Evolutionary conservation across 2,797 vertebrate genomes (phyloP).

Genomic region (Melanotaenia parkinsoni): DNA sequence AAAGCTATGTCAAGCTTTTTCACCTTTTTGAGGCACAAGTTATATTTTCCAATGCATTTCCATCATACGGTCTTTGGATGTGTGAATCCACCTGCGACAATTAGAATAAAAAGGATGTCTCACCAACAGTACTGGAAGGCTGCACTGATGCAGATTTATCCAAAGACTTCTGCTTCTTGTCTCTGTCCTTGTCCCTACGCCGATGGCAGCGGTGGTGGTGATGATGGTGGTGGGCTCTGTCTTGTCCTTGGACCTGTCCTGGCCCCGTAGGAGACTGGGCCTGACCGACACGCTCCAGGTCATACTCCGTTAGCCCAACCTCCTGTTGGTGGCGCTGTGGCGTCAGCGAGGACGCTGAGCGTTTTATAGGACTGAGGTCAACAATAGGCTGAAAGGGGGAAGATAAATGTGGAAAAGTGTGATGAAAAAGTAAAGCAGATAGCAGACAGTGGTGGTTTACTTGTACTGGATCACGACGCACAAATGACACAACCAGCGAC

Average conservation of each 20-base stretch:
- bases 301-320: slow-evolving; percentile 84
- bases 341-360: slow-evolving; percentile 91
- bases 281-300: slow-evolving; percentile 80
- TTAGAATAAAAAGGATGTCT: slow-evolving; percentile 18
- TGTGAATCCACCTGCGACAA: too few species aligned
- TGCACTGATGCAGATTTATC: slow-evolving; percentile 84
- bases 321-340: slow-evolving; percentile 82
- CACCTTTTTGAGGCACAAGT: too few species aligned
- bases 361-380: slow-evolving; percentile 92
- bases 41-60: too few species aligned
- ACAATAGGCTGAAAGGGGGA: slow-evolving; percentile 85
- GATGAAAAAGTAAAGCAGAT: background rate
- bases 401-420: slow-evolving; percentile 4
- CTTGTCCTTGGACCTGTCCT: slow-evolving; percentile 65
- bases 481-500: slow-evolving; percentile 54
- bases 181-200: slow-evolving; percentile 87
- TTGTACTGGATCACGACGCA: slow-evolving; percentile 58
- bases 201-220: slow-evolving; percentile 89
- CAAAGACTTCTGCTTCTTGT: slow-evolving; percentile 91
- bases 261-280: slow-evolving; percentile 19
- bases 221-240: slow-evolving; percentile 82
- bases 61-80: too few species aligned
- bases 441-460: background rate
- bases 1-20: too few species aligned
- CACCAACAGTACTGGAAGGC: slow-evolving; percentile 84